Conservation (phyloP, 2,113 vertebrate genomes). For the Cyprinodon brontotheroides region DNA sequence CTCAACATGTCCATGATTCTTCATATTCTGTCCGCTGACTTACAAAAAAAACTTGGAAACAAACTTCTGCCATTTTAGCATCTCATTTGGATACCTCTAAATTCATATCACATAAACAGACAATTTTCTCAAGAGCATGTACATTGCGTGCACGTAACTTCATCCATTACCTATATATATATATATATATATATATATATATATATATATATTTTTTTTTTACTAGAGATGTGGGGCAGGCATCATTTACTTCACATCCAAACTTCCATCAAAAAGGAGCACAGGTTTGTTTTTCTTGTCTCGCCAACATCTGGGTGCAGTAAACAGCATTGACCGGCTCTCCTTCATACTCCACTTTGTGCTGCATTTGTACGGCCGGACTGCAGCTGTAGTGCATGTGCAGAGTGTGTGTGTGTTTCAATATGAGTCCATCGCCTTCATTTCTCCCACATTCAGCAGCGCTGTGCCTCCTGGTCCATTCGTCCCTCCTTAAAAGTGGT, state of each 20-base stretch:
- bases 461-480: slow-evolving; percentile 72
- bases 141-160: no score
- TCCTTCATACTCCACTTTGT: slow-evolving; percentile 73
- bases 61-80: slow-evolving; percentile 40
- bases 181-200: no score
- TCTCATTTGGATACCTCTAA: slow-evolving; percentile 60
- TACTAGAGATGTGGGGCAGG: slow-evolving; percentile 76
- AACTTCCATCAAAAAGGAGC: slow-evolving; percentile 56
- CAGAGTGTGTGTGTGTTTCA: slow-evolving; percentile 22
- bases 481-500: slow-evolving; percentile 90
- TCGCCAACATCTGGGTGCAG: slow-evolving; percentile 62
- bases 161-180: slow-evolving; percentile 20
- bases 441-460: slow-evolving; percentile 82
- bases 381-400: slow-evolving; percentile 37
- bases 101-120: slow-evolving; percentile 75
- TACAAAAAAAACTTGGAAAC: slow-evolving; percentile 25
- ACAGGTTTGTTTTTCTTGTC: slow-evolving; percentile 39
- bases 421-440: slow-evolving; percentile 48
- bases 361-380: slow-evolving; percentile 28
- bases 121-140: slow-evolving; percentile 50
- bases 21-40: slow-evolving; percentile 45
- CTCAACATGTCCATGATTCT: slow-evolving; percentile 25
- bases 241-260: slow-evolving; percentile 79
- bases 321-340: slow-evolving; percentile 75
- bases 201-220: no score